Evolutionary conservation across 2,888 invertebrate species (phyloP), one percentile per base, ranked within the genome.

Genomic region (Epirrita christyi): DNA sequence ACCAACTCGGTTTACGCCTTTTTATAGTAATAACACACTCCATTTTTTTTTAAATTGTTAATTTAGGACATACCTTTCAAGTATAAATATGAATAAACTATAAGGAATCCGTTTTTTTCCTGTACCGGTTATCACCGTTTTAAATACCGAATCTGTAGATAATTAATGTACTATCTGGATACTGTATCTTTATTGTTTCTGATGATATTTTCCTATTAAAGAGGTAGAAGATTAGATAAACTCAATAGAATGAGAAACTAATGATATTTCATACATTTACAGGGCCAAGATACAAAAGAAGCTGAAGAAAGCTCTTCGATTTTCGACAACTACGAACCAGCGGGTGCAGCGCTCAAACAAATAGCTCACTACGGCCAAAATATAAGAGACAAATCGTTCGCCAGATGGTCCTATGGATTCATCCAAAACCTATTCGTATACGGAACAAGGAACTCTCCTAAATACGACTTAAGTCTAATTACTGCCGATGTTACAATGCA

Each of bases 301-400:
- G 4, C 14, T 7, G 37, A 10, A 13, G 13, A 14, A 14, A 38
- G 9, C n/a, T 37, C 37, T 47, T 15, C 55, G 28, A 13, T 47
- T 6, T 60, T 63, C 10, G 56, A 59, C 3, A 28, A 50, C n/a
- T 59, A 57, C 10, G 48, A 48, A 0, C 46, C 57, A 9, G 64
- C 70, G 0, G 87, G 88, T 1, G 84, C 79, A 9, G 66, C 87
- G 0, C 15, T 86, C 0, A 88, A 87, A 54, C 87, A 88, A 71
- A 34, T 83, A 0, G 87, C 81, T 0, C 88, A 87, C 61, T 89
- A 73, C 53, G 87, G 87, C 0, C 89, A 89, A 66, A 87, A 85
- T 56, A 76, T 89, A 10, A 72, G 81, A 44, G 82, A 81, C 55
- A 74, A 70, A 60, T 37, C 57, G 1, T 89, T 89, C 69, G 71